Evolutionary conservation across 2,888 invertebrate genomes (phyloP), one percentile per base, ranked within the genome.

Genomic region (Theretra japonica): DNA sequence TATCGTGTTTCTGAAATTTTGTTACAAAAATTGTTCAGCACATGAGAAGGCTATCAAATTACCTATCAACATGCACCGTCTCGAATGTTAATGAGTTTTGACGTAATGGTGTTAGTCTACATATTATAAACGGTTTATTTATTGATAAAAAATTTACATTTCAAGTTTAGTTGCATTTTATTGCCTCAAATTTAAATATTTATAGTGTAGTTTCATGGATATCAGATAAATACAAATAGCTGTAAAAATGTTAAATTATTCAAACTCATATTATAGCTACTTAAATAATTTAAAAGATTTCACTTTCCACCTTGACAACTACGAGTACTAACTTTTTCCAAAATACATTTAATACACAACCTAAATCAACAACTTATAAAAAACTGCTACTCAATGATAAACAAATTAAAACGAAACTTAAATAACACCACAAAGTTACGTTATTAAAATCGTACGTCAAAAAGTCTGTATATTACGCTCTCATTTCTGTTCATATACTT

Each of bases 61-160:
- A 69, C 50, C 30, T 69, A 30, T 50, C 56, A 53, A 68, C 68
- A 41, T 23, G 68, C 60, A 60, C 60, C n/a, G 8, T 60, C 60
- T 60, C n/a, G 60, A 30, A 60, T 30, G 30, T 30, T 28, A 60
- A 60, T 60, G 28, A n/a, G 8, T 2, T 30, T 60, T 60, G 30
- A 60, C 60, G 5, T 33, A 60, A 60, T 60, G 30, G n/a, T 30
- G n/a, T n/a, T 30, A n/a, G 30, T 60, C 28, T 33, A 60, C 60
- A 30, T 60, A 30, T 30, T 30, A 60, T 33, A n/a, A 30, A 60
- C 7, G 30, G 30, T 28, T n/a, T 60, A 60, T 8, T 8, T 60
- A 28, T n/a, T n/a, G 60, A 60, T 60, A 28, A 60, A 30, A 30
- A 28, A 30, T 6, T 59, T 59, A 19, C 2, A 59, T 59, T 30